Evolutionary conservation across 2,113 vertebrate genomes (phyloP), one percentile per base, ranked within the genome.

Genomic region (Phylloscopus whistleri): DNA sequence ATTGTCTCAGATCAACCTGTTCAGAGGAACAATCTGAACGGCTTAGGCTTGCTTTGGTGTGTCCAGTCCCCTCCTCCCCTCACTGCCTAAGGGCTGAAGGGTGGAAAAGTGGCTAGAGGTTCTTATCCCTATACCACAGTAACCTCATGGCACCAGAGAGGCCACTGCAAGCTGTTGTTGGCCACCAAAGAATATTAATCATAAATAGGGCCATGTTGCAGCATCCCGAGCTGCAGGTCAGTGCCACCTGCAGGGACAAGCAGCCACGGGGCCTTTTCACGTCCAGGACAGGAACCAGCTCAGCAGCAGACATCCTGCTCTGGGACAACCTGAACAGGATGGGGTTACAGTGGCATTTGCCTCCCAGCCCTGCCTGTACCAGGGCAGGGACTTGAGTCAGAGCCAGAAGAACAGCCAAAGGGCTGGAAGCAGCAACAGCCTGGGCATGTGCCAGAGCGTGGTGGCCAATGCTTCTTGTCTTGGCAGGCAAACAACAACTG

Each of bases 261-360:
- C 1, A 6, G 44, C 37, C 19, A 16, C 0, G 0, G 27, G 30
- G 19, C 7, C 28, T 16, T 58, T 33, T 14, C 22, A 37, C 0
- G 2, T 4, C 11, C 53, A 28, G 3, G 0, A 30, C 0, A 44
- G 30, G n/a, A 87, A 48, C 22, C 28, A 58, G 59, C 46, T 46
- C 2, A 1, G 68, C 43, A 67, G 58, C 43, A 67, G 33, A 24
- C 16, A 49, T 7, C 39, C 43, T 1, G 8, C 33, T 28, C 37
- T 20, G 39, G 37, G 64, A 39, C 48, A 66, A 4, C 1, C 2
- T 27, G 41, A 51, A 53, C 24, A 70, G 12, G 46, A 49, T 6
- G 56, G 11, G 56, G 21, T 44, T 46, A 53, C 17, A 23, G 48
- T 11, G n/a, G 49, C 31, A 37, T 52, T 16, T 58, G 67, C 48